phyloP scores from a whole-genome alignment of 2,888 invertebrate genomes.

The Aquatica leii region DNA sequence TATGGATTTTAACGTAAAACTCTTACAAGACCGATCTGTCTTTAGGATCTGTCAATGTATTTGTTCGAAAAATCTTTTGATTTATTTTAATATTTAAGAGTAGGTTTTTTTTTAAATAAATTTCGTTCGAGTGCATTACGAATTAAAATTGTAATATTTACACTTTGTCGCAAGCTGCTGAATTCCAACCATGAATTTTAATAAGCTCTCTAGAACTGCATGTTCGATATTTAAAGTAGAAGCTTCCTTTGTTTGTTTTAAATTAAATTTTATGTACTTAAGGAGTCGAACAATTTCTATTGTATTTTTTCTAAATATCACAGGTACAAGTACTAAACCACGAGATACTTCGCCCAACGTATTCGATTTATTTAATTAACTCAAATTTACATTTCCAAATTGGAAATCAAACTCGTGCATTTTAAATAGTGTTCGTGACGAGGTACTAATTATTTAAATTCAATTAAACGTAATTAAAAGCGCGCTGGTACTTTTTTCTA shows the following conservation, averaged over 20 bases:
- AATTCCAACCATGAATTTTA: slow-evolving; percentile 25
- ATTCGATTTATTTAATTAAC: too few relatives aligned
- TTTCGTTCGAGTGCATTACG: slow-evolving; percentile 18
- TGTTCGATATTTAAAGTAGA: slow-evolving; percentile 14
- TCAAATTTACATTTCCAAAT: too few relatives aligned
- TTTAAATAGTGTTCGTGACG: too few relatives aligned
- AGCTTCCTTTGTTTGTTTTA: too few relatives aligned
- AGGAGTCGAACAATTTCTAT: too few relatives aligned
- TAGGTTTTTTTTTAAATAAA: slow-evolving; percentile 2
- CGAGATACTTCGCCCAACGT: too few relatives aligned
- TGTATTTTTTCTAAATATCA: too few relatives aligned
- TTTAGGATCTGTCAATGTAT: slow-evolving; percentile 33
- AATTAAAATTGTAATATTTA: slow-evolving; percentile 22
- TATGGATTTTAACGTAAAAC: slow-evolving; percentile 36
- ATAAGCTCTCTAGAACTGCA: slow-evolving; percentile 15
- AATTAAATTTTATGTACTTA: slow-evolving; percentile 10
- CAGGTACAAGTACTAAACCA: too few relatives aligned
- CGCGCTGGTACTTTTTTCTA: too few relatives aligned
- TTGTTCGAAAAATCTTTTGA: slow-evolving; percentile 31
- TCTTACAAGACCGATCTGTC: slow-evolving; percentile 38
- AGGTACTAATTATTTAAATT: too few relatives aligned
- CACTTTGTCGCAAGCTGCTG: slow-evolving; percentile 24
- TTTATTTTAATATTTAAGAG: slow-evolving; percentile 27
- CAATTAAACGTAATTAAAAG: too few relatives aligned
- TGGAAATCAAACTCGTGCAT: too few relatives aligned